Evolutionary conservation across 1,140 invertebrate genomes (phyloP).

Genomic region (Tenebrio molitor): DNA sequence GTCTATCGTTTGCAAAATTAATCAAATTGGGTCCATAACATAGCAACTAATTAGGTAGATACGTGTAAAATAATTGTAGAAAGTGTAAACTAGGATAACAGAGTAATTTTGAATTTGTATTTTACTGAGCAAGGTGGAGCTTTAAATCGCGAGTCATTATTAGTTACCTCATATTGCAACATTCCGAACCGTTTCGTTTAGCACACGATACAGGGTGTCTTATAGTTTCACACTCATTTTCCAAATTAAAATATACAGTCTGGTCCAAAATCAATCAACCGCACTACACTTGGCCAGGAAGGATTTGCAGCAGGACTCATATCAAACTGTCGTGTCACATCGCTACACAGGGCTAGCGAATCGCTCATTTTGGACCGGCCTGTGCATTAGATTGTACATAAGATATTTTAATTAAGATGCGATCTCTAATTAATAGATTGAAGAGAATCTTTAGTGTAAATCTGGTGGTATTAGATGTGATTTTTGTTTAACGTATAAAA

Average conservation of each 20-base stretch:
- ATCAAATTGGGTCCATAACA: slow-evolving; percentile 57
- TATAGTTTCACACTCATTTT: slow-evolving; percentile 7
- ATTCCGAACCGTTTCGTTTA: slow-evolving; percentile 25
- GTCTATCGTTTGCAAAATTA: slow-evolving; percentile 40
- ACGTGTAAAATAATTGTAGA: slow-evolving; percentile 36
- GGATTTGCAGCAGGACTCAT: too few relatives aligned
- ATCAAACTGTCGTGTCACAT: slow-evolving; percentile 10
- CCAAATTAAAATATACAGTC: slow-evolving; percentile 24
- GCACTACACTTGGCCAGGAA: too few relatives aligned
- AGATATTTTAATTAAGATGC: neutral
- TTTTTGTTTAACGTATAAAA: slow-evolving; percentile 39
- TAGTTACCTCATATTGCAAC: slow-evolving; percentile 14
- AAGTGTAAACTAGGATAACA: slow-evolving; percentile 23
- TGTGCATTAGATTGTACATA: slow-evolving; percentile 23
- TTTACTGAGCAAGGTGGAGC: slow-evolving; percentile 50
- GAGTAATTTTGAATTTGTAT: slow-evolving; percentile 36
- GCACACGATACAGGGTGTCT: slow-evolving; percentile 23
- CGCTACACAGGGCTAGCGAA: neutral
- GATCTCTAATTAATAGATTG: neutral
- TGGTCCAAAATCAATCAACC: slow-evolving; percentile 23
- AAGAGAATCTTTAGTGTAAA: slow-evolving; percentile 6
- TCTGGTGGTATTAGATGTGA: slow-evolving; percentile 18
- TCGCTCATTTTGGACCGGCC: slow-evolving; percentile 29
- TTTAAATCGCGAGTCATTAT: slow-evolving; percentile 43
- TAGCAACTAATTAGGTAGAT: slow-evolving; percentile 43